Percentiles rank a stretch among this genome's conserved stretches.
phyloP scores from a whole-genome alignment of 2,797 vertebrate genomes.

The Mionectes olivaceus region DNA sequence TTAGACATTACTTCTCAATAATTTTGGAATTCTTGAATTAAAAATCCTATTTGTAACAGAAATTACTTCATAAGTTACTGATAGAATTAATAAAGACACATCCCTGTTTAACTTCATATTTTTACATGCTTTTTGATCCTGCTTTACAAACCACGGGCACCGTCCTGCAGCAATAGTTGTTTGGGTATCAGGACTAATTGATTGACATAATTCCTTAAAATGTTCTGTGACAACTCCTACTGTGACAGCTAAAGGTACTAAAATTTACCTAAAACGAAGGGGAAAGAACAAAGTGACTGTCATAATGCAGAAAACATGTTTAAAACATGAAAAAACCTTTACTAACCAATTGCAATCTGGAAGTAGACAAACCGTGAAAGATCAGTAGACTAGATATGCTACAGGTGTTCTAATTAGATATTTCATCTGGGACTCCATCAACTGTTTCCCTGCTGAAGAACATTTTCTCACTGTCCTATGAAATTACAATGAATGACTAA shows the following conservation, averaged over 20 bases:
- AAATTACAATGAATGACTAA: neutral
- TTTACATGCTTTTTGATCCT: constrained; percentile 59
- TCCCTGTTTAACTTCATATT: constrained; percentile 12
- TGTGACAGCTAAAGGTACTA: constrained; percentile 45
- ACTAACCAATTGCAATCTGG: constrained; percentile 58
- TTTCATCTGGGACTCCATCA: neutral
- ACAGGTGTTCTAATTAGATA: neutral
- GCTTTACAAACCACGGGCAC: constrained; percentile 33
- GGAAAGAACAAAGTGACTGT: constrained; percentile 55
- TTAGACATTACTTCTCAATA: constrained; percentile 11
- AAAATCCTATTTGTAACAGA: constrained; percentile 47
- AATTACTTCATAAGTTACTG: constrained; percentile 59
- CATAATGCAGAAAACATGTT: constrained; percentile 36
- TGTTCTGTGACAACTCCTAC: constrained; percentile 31
- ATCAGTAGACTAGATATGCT: neutral
- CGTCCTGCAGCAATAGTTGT: constrained; percentile 50
- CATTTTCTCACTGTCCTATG: constrained; percentile 33
- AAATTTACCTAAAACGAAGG: constrained; percentile 34
- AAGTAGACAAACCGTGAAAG: constrained; percentile 46
- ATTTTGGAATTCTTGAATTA: constrained; percentile 57
- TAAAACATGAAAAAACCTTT: constrained; percentile 7
- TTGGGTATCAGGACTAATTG: constrained; percentile 55
- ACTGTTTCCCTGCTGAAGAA: neutral
- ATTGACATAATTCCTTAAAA: constrained; percentile 41
- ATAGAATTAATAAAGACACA: constrained; percentile 61